These are phyloP conservation scores for Coilia nasus DNA, from an alignment of 2,797 vertebrate genomes.

Conservation along the genomic window DNA sequence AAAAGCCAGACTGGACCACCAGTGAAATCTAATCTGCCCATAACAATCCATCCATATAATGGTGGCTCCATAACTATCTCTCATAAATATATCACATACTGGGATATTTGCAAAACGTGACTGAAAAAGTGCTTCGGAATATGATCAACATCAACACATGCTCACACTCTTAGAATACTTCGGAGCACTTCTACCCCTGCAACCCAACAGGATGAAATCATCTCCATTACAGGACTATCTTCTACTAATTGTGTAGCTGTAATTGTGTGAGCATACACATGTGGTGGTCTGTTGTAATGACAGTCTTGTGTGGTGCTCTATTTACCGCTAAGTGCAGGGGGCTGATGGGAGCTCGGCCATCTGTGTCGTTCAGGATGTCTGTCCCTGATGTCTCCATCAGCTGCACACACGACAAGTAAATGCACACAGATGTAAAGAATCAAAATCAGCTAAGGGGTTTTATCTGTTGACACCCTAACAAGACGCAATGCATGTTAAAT, in stretches of 20 bases:
- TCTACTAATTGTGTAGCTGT: no score
- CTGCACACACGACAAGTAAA: constrained; percentile 64
- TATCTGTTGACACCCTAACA: not conserved
- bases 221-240: no score
- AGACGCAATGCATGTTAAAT: no score
- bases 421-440: not conserved
- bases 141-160: no score
- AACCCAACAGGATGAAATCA: no score
- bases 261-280: not conserved
- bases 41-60: not conserved
- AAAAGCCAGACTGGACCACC: no score
- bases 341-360: constrained; percentile 91
- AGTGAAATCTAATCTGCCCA: not conserved
- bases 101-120: no score
- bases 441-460: not conserved
- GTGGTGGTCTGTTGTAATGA: not conserved
- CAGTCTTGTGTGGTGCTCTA: constrained; percentile 43
- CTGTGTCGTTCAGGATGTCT: constrained; percentile 91
- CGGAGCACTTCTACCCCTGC: no score
- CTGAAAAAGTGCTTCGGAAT: no score
- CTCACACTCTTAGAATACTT: no score
- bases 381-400: constrained; percentile 96
- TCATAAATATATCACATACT: not conserved
- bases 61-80: not conserved
- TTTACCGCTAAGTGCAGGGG: constrained; percentile 97